A percentile compares a stretch with the other conserved stretches of the same genome.
phyloP scores from a whole-genome alignment of 2,888 invertebrate genomes.

The Orgyia antiqua region DNA sequence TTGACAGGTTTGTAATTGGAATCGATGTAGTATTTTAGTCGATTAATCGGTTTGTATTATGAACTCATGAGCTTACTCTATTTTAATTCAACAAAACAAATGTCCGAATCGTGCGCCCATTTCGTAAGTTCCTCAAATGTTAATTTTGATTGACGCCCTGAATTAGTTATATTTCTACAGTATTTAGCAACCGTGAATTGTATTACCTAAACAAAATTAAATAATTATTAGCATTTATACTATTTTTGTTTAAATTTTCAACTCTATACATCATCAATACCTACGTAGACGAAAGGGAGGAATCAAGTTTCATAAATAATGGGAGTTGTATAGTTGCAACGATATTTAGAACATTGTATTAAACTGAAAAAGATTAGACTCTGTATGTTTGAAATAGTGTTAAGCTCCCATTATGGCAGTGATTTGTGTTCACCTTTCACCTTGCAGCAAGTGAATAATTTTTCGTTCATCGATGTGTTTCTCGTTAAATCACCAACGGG shows the following conservation, averaged over 20 bases:
- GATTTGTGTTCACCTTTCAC: conserved; percentile 67
- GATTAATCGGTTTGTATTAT: conserved; percentile 12
- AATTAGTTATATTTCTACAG: conserved; percentile 34
- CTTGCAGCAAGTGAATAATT: conserved; percentile 65
- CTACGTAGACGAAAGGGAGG: conserved; percentile 68
- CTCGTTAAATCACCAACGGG: conserved; percentile 48
- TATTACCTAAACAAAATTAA: conserved; percentile 20
- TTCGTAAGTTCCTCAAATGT: conserved; percentile 74
- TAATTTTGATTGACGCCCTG: conserved; percentile 63
- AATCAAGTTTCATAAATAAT: conserved; percentile 74
- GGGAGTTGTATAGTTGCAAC: conserved; percentile 58
- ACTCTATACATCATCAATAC: conserved; percentile 47
- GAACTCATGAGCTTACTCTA: conserved; percentile 32
- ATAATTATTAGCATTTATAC: conserved; percentile 22
- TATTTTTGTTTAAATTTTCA: conserved; percentile 32
- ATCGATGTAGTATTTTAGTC: no score
- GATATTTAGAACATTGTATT: conserved; percentile 36
- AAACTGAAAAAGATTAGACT: no score
- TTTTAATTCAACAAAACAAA: conserved; percentile 70
- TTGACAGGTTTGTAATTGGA: no score
- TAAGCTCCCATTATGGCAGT: conserved; percentile 58
- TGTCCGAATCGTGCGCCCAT: conserved; percentile 77
- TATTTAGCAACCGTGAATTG: conserved; percentile 28
- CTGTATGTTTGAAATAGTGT: conserved; percentile 32
- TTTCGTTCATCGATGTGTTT: conserved; percentile 68